Evolutionary conservation across 2,888 invertebrate species (phyloP).

Genomic region (Mactromeris polynyma): DNA sequence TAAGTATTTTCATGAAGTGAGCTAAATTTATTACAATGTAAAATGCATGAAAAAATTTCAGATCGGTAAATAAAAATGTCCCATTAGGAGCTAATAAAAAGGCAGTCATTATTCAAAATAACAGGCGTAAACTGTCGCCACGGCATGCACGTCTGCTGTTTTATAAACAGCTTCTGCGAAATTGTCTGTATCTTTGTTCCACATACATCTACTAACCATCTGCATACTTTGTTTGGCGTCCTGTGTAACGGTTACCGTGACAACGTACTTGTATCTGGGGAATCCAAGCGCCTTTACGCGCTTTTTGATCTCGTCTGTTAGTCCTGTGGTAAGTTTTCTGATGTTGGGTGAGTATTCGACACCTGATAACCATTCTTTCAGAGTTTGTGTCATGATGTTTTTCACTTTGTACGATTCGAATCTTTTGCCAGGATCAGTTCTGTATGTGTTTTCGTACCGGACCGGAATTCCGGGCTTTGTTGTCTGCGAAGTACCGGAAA

Average conservation of each 20-base stretch:
- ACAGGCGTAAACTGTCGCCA: slow-evolving; percentile 81
- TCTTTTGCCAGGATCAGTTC: slow-evolving; percentile 74
- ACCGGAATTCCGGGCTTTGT: slow-evolving; percentile 72
- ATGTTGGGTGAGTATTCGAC: slow-evolving; percentile 81
- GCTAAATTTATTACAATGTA: slow-evolving; percentile 8
- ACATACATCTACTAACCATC: slow-evolving; percentile 81
- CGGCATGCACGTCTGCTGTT: slow-evolving; percentile 80
- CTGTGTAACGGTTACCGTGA: slow-evolving; percentile 82
- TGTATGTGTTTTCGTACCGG: slow-evolving; percentile 82
- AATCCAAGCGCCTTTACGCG: slow-evolving; percentile 82
- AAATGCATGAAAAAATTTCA: slow-evolving; percentile 1
- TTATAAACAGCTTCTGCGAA: slow-evolving; percentile 81
- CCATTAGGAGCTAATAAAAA: neutral
- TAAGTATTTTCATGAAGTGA: neutral
- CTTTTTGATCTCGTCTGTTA: slow-evolving; percentile 83
- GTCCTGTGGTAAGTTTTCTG: slow-evolving; percentile 76
- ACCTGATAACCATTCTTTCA: slow-evolving; percentile 82
- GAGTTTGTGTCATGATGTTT: slow-evolving; percentile 74
- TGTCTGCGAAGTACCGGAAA: slow-evolving; percentile 79
- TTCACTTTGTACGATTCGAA: slow-evolving; percentile 79
- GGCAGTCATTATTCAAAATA: slow-evolving; percentile 79
- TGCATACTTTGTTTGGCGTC: slow-evolving; percentile 82
- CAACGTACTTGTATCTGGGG: slow-evolving; percentile 83
- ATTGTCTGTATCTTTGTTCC: slow-evolving; percentile 84
- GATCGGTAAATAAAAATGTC: neutral